Conservation (phyloP, 2,797 vertebrate genomes). For the Pseudochaenichthys georgianus region DNA sequence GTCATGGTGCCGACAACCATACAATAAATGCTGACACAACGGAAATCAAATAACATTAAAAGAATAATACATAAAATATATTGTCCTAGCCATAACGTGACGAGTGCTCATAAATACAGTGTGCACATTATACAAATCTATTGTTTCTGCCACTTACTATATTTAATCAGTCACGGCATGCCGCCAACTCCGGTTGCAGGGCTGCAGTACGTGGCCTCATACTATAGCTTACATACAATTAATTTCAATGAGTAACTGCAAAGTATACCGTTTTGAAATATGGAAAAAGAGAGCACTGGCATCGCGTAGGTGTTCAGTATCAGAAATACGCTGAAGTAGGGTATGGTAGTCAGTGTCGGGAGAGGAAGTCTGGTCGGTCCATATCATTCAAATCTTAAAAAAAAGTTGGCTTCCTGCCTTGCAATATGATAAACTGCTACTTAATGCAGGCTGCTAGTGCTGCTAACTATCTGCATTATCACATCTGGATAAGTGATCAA, state of each 20-base stretch:
- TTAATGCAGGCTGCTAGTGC: conserved; percentile 30
- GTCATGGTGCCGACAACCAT: no score
- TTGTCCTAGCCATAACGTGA: conserved; percentile 5
- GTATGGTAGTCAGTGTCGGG: not conserved
- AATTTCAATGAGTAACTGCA: not conserved
- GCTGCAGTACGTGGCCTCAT: conserved; percentile 15
- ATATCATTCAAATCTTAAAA: conserved; percentile 14
- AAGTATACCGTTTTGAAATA: no score
- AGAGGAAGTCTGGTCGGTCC: not conserved
- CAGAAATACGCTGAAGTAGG: not conserved
- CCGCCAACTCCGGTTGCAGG: conserved; percentile 23
- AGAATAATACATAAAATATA: not conserved
- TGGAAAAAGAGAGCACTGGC: not conserved
- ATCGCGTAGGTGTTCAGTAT: not conserved
- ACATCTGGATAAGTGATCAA: conserved; percentile 64
- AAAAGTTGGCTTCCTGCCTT: not conserved
- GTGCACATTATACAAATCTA: conserved; percentile 23
- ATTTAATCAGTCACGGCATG: conserved; percentile 10
- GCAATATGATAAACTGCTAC: conserved; percentile 19
- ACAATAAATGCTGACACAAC: no score
- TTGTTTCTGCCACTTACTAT: conserved; percentile 21
- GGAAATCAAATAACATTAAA: no score
- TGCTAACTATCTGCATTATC: conserved; percentile 58
- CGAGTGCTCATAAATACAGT: conserved; percentile 36
- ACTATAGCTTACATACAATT: conserved; percentile 19